Conservation (phyloP, 2,113 vertebrate genomes). For the Ammospiza nelsoni region DNA sequence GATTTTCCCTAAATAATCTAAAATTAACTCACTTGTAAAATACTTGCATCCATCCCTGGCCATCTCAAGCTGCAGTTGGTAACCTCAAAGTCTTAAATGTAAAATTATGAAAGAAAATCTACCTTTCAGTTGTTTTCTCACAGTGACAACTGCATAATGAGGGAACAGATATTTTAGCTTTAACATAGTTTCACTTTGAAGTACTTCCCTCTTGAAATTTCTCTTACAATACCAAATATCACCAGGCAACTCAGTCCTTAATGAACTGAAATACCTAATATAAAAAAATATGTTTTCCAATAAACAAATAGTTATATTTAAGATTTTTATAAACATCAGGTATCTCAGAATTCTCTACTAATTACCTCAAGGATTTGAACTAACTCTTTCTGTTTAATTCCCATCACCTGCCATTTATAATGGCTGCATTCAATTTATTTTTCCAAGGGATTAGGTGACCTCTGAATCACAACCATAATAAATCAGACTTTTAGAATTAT, state of each 20-base stretch:
- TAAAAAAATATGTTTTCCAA: neutral
- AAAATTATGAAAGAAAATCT: slow-evolving; percentile 48
- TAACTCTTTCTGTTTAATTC: neutral
- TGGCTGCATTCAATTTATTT: neutral
- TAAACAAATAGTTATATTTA: neutral
- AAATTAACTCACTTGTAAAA: neutral
- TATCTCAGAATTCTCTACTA: neutral
- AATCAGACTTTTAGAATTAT: neutral
- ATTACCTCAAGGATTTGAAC: neutral
- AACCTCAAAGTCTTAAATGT: slow-evolving; percentile 3
- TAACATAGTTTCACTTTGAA: slow-evolving; percentile 45
- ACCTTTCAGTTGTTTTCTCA: slow-evolving; percentile 17
- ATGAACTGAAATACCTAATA: neutral
- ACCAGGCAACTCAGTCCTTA: neutral
- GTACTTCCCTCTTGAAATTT: slow-evolving; percentile 10
- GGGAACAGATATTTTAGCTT: slow-evolving; percentile 16
- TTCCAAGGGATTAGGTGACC: neutral
- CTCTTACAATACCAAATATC: neutral
- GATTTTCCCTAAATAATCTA: neutral
- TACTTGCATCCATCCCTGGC: neutral
- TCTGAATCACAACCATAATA: neutral
- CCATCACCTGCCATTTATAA: neutral
- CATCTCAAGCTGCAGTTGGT: neutral
- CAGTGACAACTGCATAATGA: slow-evolving; percentile 31
- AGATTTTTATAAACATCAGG: neutral